Base-by-base conservation (phyloP, 2,113 vertebrate species). In the Arenaria interpres region DNA sequence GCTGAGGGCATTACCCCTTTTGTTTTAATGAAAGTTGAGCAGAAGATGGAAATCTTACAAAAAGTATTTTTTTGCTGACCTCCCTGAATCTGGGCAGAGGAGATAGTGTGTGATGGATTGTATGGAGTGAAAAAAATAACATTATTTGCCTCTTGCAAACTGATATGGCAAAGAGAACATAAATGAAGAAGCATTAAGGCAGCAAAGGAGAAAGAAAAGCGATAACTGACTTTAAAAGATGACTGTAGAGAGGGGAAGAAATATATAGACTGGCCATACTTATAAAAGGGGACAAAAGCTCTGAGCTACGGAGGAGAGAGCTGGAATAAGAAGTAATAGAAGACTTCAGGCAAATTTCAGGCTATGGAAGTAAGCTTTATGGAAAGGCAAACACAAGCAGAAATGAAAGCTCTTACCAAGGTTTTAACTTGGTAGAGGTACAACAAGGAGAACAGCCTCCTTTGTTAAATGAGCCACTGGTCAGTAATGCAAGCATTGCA, bases 71-170 rank as follows among this genome's bases (percentile, higher is more conserved):
- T 83, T 94, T 96, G 27, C 69, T 94, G 81, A 88, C 53, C 35
- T n/a, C 21, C 35, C 81, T 50, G 48, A 79, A 94, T 68, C 89
- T 95, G 91, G 41, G 30, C 73, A 89, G 84, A 85, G 43, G 71
- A 94, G 91, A 91, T 93, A 96, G 62, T 48, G 62, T 57, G 79
- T 96, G 94, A 95, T 94, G 89, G 94, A 96, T 96, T 90, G 88
- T 54, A 67, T 2, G 9, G 48, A 89, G 69, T 20, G 37, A 45
- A 37, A 82, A 83, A 95, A 91, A 41, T 6, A 90, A 50, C 22
- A 16, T 35, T 39, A 68, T 89, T 89, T 91, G 59, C 30, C 45
- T 93, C 81, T 79, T 89, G 45, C 45, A 93, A 89, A 82, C 66
- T 79, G 81, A 89, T 94, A 87, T 1, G n/a, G 59, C 21, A 60